Evolutionary conservation across 37 sponge, comb jelly and placozoan genomes (phyloP).

Genomic region (Aplysina aerophoba): DNA sequence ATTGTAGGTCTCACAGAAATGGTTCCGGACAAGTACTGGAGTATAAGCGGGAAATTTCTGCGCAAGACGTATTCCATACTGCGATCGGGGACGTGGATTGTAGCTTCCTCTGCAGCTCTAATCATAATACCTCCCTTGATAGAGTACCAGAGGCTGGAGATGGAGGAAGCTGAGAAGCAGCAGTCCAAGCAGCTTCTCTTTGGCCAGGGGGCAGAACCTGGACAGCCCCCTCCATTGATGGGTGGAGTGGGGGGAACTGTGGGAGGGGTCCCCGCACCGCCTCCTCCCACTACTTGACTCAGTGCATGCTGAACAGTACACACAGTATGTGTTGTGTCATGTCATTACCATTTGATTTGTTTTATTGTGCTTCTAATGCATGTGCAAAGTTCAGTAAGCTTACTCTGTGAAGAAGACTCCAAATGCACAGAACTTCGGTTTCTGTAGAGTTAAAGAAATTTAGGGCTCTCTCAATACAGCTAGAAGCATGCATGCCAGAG

Average conservation of each 20-base stretch:
- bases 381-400: not conserved
- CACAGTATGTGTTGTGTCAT: not conserved
- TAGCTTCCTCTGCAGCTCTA: constrained; percentile 70
- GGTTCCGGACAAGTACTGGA: constrained; percentile 66
- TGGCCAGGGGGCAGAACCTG: constrained; percentile 10
- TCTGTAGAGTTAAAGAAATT: no score
- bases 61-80: constrained; percentile 56
- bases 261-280: not conserved
- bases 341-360: not conserved
- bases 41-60: not conserved
- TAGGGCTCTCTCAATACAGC: no score
- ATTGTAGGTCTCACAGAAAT: constrained; percentile 78
- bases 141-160: constrained; percentile 75
- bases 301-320: not conserved
- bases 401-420: no score
- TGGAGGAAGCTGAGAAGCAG: constrained; percentile 71
- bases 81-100: constrained; percentile 69
- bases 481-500: no score
- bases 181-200: constrained; percentile 70
- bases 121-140: constrained; percentile 65
- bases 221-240: not conserved
- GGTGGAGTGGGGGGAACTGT: no score
- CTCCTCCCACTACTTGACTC: not conserved
- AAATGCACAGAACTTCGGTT: no score
- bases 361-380: not conserved